Conservation (phyloP, 2,113 vertebrate species). For the Nibea coibor region DNA sequence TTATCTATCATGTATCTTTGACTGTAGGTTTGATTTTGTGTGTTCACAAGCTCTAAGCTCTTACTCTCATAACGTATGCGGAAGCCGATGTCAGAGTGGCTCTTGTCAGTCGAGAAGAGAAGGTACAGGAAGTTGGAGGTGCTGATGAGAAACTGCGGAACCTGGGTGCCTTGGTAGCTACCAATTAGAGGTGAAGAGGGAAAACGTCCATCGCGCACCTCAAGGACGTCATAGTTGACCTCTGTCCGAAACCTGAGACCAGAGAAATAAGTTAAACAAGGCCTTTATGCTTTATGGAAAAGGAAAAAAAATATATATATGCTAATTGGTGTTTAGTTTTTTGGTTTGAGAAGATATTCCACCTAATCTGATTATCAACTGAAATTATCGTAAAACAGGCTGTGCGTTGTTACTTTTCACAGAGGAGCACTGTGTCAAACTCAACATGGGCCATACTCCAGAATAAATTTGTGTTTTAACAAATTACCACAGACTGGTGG, state of each 20-base stretch:
- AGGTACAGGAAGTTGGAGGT: slow-evolving; percentile 97
- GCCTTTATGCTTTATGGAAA: neutral
- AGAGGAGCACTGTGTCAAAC: neutral
- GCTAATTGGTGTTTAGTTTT: no score
- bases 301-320: neutral
- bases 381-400: neutral
- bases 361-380: neutral
- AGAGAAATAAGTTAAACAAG: neutral
- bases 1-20: neutral
- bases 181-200: slow-evolving; percentile 94
- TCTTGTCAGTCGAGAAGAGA: slow-evolving; percentile 98
- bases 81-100: slow-evolving; percentile 96
- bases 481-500: neutral
- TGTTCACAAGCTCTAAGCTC: slow-evolving; percentile 49
- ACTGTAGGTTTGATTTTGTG: neutral
- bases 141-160: slow-evolving; percentile 99
- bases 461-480: neutral
- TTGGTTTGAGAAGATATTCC: neutral
- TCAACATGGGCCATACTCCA: neutral
- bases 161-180: slow-evolving; percentile 97
- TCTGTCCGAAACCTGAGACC: slow-evolving; percentile 93
- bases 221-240: slow-evolving; percentile 96
- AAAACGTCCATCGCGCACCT: slow-evolving; percentile 94
- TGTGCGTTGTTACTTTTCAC: neutral
- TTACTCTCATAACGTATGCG: slow-evolving; percentile 98